These are phyloP conservation scores for Papilio machaon DNA, from an alignment of 1,140 invertebrate species.

Conservation along the genomic window DNA sequence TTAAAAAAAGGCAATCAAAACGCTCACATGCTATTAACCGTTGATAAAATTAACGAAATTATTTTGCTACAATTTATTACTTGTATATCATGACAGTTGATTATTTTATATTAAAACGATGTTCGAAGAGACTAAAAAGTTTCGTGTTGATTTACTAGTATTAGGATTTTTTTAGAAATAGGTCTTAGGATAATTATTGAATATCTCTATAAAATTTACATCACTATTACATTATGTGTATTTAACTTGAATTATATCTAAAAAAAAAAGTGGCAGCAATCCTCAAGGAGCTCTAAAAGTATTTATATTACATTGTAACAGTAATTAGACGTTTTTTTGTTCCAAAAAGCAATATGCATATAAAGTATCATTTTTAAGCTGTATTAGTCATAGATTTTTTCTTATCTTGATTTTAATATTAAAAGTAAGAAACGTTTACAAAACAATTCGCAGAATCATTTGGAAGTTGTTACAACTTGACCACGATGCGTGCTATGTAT, in stretches of 20 bases:
- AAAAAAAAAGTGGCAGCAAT: no score
- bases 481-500: neutral
- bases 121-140: neutral
- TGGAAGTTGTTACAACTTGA: neutral
- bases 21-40: neutral
- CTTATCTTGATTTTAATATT: neutral
- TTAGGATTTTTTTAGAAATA: neutral
- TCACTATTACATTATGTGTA: no score
- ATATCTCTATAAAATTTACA: no score
- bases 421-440: neutral
- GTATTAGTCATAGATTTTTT: neutral
- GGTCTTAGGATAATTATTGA: neutral
- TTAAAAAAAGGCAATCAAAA: constrained; percentile 1
- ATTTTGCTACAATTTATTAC: neutral
- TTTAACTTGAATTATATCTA: no score
- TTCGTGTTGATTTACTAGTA: no score
- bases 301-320: no score
- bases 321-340: no score
- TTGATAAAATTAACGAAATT: neutral
- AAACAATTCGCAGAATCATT: neutral
- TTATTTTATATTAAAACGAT: neutral
- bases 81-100: neutral
- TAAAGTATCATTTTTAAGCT: neutral
- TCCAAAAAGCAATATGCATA: no score
- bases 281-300: no score